A percentile compares a stretch with the other conserved stretches of the same genome.
phyloP scores from a whole-genome alignment of 2,797 vertebrate genomes.

The Eulemur albifrons region DNA sequence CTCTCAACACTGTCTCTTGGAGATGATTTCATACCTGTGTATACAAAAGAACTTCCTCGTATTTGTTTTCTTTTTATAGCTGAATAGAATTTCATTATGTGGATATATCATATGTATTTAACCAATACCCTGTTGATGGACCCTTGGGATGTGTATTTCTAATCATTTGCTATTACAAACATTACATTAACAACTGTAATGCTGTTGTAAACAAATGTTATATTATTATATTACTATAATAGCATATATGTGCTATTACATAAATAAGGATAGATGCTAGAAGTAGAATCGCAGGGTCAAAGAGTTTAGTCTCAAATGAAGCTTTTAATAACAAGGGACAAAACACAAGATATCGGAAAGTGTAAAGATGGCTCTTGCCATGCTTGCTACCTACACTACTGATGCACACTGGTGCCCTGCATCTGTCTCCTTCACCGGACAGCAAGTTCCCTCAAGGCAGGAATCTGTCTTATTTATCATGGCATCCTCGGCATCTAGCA shows the following conservation, averaged over 20 bases:
- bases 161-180: not conserved
- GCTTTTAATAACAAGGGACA: not conserved
- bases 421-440: not conserved
- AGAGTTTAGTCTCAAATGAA: not conserved
- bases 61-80: not conserved
- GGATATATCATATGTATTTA: not conserved
- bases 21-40: not conserved
- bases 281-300: not conserved
- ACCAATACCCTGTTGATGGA: not conserved
- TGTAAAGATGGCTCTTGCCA: not conserved
- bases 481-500: not conserved
- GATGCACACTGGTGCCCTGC: not conserved
- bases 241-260: not conserved
- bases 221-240: not conserved
- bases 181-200: not conserved
- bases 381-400: not conserved
- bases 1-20: not conserved
- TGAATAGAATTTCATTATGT: not conserved
- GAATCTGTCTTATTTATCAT: not conserved
- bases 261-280: slow-evolving; percentile 30
- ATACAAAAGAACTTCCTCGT: not conserved
- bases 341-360: not conserved
- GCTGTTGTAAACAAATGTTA: not conserved
- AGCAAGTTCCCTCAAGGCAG: not conserved
- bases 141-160: not conserved